Conservation (phyloP, 2,888 invertebrate genomes). For the Ommatoiulus sabulosus region DNA sequence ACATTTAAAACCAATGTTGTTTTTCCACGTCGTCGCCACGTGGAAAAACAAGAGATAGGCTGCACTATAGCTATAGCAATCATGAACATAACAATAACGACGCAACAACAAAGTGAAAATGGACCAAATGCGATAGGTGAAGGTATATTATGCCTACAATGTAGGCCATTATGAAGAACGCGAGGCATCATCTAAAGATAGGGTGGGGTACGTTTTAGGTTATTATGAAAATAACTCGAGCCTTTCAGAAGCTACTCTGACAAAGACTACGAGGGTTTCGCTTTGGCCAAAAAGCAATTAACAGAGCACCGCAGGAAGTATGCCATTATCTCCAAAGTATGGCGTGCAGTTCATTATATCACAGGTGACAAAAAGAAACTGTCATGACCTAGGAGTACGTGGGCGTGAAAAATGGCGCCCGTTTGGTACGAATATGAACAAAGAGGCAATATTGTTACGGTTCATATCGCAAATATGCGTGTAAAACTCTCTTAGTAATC, state of each 20-base stretch:
- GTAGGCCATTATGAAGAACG: background rate
- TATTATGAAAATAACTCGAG: background rate
- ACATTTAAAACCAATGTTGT: no score
- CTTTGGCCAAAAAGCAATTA: conserved; percentile 14
- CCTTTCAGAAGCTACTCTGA: background rate
- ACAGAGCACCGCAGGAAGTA: background rate
- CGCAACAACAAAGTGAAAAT: background rate
- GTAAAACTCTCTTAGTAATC: no score
- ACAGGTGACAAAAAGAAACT: background rate
- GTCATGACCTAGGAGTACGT: background rate
- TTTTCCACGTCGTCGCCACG: no score
- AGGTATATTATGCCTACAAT: no score
- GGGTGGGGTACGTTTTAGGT: background rate
- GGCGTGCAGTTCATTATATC: background rate
- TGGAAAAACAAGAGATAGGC: no score
- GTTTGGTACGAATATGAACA: no score
- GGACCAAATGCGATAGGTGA: background rate
- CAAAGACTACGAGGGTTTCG: background rate
- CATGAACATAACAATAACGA: no score
- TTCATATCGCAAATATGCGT: no score
- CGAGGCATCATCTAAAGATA: background rate
- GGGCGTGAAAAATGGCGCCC: background rate
- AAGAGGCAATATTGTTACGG: no score
- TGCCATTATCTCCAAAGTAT: background rate
- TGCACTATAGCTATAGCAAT: no score